Conservation (phyloP, 30 jellyfish, hydroid and myxozoan genomes). For the Turritopsis rubra region DNA sequence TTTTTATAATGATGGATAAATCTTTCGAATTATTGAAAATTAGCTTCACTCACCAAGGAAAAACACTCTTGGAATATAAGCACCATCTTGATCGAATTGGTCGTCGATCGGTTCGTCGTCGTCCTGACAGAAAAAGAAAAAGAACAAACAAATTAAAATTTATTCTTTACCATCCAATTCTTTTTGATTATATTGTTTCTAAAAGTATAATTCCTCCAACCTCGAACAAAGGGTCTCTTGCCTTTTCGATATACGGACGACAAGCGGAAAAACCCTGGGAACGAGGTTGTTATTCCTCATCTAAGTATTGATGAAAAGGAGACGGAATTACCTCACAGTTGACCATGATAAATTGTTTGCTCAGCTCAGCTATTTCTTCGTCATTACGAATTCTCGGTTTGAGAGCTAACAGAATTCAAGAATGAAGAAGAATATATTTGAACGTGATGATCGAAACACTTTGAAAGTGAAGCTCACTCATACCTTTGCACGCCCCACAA, state of each 20-base stretch:
- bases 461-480: background rate
- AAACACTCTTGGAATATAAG: slow-evolving; percentile 93
- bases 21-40: background rate
- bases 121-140: slow-evolving; percentile 46
- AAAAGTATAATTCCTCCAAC: too few species aligned
- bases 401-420: slow-evolving; percentile 47
- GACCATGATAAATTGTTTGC: slow-evolving; percentile 85
- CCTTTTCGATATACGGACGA: too few species aligned
- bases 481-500: slow-evolving; percentile 99
- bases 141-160: background rate
- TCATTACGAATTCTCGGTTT: slow-evolving; percentile 60
- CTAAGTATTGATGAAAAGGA: background rate
- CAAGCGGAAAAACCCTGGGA: too few species aligned
- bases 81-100: slow-evolving; percentile 94
- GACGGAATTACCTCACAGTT: slow-evolving; percentile 56
- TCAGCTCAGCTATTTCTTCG: slow-evolving; percentile 70
- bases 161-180: background rate
- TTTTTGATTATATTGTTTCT: background rate
- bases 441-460: background rate
- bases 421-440: background rate
- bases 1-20: too few species aligned
- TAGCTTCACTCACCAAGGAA: slow-evolving; percentile 54
- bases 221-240: too few species aligned
- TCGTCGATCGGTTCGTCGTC: slow-evolving; percentile 96
- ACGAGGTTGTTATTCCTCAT: background rate